These are phyloP conservation scores for Gephyroberyx darwinii DNA, from an alignment of 2,797 vertebrate genomes.

Conservation along the genomic window DNA sequence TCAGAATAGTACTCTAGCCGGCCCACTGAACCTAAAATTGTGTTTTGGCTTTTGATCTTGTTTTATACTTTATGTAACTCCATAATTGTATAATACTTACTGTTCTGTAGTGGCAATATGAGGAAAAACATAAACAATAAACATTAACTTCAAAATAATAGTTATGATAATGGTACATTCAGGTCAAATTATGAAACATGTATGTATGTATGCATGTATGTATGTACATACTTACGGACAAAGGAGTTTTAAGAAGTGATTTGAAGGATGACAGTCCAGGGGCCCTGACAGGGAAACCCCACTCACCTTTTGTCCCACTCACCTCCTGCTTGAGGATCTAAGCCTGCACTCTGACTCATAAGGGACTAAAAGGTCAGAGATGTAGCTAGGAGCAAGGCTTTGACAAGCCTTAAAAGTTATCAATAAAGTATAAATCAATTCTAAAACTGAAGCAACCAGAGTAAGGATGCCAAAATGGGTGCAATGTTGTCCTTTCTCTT, in stretches of 20 bases:
- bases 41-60: not conserved
- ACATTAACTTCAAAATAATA: not conserved
- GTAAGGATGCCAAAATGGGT: conserved; percentile 17
- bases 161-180: not conserved
- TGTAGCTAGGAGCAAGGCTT: conserved; percentile 41
- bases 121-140: conserved; percentile 1
- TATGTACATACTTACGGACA: too few species aligned
- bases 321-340: conserved; percentile 44
- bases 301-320: conserved; percentile 67
- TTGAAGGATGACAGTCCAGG: conserved; percentile 35
- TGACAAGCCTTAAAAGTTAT: conserved; percentile 44
- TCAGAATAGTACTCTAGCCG: conserved; percentile 6
- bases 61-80: not conserved
- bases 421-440: conserved; percentile 46
- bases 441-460: conserved; percentile 11
- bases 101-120: not conserved
- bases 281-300: conserved; percentile 58
- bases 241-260: conserved; percentile 8
- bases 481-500: not conserved
- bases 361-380: conserved; percentile 62
- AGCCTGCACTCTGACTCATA: conserved; percentile 52
- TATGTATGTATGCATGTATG: too few species aligned
- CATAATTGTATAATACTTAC: not conserved
- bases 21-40: not conserved
- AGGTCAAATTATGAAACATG: too few species aligned